These are phyloP conservation scores for Enteromius trimaculatus DNA, from an alignment of 2,797 vertebrate species.

Conservation along the genomic window DNA sequence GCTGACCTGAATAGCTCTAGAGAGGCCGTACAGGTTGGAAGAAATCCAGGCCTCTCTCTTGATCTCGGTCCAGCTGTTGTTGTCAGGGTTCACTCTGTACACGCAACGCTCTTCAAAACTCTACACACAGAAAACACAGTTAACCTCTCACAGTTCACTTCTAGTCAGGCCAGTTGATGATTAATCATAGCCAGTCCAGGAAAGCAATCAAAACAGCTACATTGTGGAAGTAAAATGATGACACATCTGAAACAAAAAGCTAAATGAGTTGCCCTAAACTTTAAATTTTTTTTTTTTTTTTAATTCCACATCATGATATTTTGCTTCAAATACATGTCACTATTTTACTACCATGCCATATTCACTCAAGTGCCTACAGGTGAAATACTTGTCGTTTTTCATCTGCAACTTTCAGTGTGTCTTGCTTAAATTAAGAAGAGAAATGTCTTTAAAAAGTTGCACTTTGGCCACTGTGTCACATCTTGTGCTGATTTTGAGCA, in stretches of 20 bases:
- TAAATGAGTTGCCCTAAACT: background rate
- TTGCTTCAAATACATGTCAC: background rate
- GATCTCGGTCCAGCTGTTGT: conserved; percentile 91
- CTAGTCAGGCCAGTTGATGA: background rate
- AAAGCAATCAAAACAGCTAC: background rate
- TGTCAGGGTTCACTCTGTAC: conserved; percentile 88
- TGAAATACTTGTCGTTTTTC: background rate
- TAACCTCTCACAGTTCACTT: background rate
- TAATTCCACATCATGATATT: background rate
- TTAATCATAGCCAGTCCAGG: background rate
- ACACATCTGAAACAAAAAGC: background rate
- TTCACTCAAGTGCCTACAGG: background rate
- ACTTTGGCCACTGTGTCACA: background rate
- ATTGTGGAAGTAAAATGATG: background rate
- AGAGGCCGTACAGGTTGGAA: conserved; percentile 89
- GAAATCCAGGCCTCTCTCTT: conserved; percentile 95
- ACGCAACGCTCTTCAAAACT: conserved; percentile 92
- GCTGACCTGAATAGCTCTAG: conserved; percentile 92
- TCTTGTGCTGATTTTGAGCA: background rate
- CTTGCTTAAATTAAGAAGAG: background rate
- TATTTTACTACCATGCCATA: background rate
- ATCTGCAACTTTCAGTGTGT: background rate
- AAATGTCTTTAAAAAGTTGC: background rate
- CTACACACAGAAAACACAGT: conserved; percentile 60
- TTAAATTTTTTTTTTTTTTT: background rate